A percentile compares a stretch with the other conserved stretches of the same genome.
These are phyloP conservation scores for Apistogramma diplotaenia DNA, from an alignment of 2,113 vertebrate genomes.

Conservation along the genomic window DNA sequence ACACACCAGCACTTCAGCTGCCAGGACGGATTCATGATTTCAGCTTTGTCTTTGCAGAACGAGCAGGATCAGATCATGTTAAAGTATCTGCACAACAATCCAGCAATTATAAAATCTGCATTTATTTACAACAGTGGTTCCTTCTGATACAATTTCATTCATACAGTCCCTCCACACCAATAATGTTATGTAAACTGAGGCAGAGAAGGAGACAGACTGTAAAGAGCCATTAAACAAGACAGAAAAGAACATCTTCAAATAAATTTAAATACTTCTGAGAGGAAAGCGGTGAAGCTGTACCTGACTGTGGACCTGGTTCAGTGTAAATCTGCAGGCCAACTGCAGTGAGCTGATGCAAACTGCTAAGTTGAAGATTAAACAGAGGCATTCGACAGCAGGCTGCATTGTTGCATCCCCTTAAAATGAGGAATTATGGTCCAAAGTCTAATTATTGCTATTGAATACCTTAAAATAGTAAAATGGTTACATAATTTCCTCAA, in stretches of 20 bases:
- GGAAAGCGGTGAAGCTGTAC: slow-evolving; percentile 39
- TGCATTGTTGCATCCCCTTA: slow-evolving; percentile 6
- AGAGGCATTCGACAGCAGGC: slow-evolving; percentile 16
- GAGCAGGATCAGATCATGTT: not conserved
- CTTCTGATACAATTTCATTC: slow-evolving; percentile 55
- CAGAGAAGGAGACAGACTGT: slow-evolving; percentile 24
- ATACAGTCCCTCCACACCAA: slow-evolving; percentile 49
- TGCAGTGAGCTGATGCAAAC: not conserved
- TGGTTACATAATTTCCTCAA: not conserved
- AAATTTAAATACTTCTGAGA: slow-evolving; percentile 44
- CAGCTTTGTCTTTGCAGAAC: not conserved
- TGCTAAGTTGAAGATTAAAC: not conserved
- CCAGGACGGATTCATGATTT: not conserved
- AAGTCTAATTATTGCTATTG: not conserved
- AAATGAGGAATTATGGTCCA: not conserved
- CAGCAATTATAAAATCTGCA: slow-evolving; percentile 62
- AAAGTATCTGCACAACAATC: not conserved
- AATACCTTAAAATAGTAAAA: not conserved
- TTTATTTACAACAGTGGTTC: slow-evolving; percentile 75
- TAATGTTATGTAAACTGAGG: slow-evolving; percentile 50
- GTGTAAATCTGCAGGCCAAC: slow-evolving; percentile 8
- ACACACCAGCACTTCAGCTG: not conserved
- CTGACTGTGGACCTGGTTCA: slow-evolving; percentile 52
- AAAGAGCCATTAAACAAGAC: slow-evolving; percentile 17
- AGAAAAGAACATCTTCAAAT: slow-evolving; percentile 1